Percentiles rank a stretch among this genome's conserved stretches.
Evolutionary conservation across 2,888 invertebrate species (phyloP).

Genomic region (Amiota communis): DNA sequence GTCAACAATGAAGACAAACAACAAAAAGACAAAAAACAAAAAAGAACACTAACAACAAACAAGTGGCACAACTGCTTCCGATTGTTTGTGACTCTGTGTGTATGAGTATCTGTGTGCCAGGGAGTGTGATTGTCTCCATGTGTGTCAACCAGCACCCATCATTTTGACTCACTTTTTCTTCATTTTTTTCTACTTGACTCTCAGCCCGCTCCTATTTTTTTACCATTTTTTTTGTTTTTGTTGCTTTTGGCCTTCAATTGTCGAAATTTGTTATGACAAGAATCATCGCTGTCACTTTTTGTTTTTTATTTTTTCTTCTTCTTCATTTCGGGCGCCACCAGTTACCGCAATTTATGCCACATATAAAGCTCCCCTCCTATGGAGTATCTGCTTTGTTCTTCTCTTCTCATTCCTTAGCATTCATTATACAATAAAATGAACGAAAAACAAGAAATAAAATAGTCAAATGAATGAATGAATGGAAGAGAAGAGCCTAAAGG

Average conservation of each 20-base stretch:
- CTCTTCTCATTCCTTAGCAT: not conserved
- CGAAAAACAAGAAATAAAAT: constrained; percentile 19
- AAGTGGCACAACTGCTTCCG: constrained; percentile 8
- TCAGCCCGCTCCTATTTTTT: constrained; percentile 42
- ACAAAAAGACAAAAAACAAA: not conserved
- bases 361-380: not conserved
- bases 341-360: constrained; percentile 35
- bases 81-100: constrained; percentile 17
- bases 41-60: constrained; percentile 1
- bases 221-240: not conserved
- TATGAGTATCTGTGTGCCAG: constrained; percentile 56
- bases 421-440: constrained; percentile 10
- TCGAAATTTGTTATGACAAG: constrained; percentile 68
- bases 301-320: not conserved
- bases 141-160: constrained; percentile 30
- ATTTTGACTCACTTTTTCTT: no score
- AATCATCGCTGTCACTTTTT: constrained; percentile 61
- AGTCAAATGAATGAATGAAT: not conserved
- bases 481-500: not conserved
- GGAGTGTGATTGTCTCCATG: constrained; percentile 48
- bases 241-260: constrained; percentile 49
- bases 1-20: constrained; percentile 1
- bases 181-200: no score
- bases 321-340: constrained; percentile 37
- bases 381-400: not conserved